A percentile compares a stretch with the other conserved stretches of the same genome.
Conservation (phyloP, 2,113 vertebrate species). For the Tachysurus vachellii region DNA sequence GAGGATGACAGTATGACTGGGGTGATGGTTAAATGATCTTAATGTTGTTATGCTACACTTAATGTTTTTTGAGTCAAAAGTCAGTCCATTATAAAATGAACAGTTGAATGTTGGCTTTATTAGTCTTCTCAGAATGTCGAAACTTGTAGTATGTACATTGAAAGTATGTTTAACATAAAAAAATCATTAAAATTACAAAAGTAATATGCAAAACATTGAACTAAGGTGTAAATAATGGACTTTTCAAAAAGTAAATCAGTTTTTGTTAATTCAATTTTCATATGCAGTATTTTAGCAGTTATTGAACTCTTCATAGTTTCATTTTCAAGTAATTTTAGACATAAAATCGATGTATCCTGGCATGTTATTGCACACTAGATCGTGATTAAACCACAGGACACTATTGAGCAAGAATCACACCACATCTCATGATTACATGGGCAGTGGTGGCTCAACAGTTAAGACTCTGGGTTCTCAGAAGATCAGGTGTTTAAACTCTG, state of each 20-base stretch:
- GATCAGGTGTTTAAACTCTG: not conserved
- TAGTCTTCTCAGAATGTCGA: not conserved
- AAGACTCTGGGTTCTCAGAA: not conserved
- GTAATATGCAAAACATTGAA: not conserved
- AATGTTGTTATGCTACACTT: constrained; percentile 1
- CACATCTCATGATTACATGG: not conserved
- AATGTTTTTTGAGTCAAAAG: not conserved
- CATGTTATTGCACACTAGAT: not conserved
- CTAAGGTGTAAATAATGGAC: not conserved
- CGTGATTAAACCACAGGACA: not conserved
- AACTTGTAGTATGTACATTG: not conserved
- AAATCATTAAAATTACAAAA: not conserved
- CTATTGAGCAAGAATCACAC: not conserved
- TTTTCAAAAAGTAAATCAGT: not conserved
- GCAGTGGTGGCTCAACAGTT: not conserved
- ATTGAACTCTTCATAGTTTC: not conserved
- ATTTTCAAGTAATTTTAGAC: not conserved
- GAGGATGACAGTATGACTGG: constrained; percentile 9
- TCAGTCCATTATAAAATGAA: not conserved
- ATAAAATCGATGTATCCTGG: no score
- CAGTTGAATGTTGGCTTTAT: not conserved
- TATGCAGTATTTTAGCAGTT: not conserved
- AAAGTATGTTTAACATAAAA: not conserved
- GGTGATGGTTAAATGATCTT: constrained; percentile 22
- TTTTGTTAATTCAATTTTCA: not conserved